phyloP scores from a whole-genome alignment of 2,797 vertebrate genomes.

The Gobio occitaniae region DNA sequence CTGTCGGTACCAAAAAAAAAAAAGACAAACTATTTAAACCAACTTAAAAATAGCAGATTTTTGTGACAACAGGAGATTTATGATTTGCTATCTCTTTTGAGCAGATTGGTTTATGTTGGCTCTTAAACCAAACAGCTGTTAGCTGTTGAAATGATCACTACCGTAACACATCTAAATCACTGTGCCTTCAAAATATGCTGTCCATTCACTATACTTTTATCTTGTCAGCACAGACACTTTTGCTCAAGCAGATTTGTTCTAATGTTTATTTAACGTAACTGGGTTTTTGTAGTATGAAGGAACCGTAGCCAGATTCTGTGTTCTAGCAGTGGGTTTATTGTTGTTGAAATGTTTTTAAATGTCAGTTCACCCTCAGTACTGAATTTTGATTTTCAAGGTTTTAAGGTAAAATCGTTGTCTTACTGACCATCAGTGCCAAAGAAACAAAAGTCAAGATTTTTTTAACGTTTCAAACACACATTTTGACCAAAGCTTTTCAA shows the following conservation, averaged over 20 bases:
- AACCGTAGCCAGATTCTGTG: neutral
- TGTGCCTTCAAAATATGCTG: constrained; percentile 25
- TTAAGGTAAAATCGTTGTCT: constrained; percentile 12
- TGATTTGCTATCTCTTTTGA: constrained; percentile 3
- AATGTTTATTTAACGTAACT: constrained; percentile 4
- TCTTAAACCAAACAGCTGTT: constrained; percentile 1
- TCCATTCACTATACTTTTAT: neutral
- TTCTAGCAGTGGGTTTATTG: constrained; percentile 5
- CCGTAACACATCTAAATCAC: neutral
- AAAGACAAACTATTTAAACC: neutral
- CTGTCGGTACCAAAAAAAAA: constrained; percentile 14
- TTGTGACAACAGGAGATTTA: constrained; percentile 3
- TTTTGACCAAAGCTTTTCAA: neutral
- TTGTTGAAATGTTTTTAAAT: neutral
- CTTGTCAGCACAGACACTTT: neutral
- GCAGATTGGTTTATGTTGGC: constrained; percentile 17
- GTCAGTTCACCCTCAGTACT: neutral
- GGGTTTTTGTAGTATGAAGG: constrained; percentile 12
- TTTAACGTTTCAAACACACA: neutral
- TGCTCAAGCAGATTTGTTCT: constrained; percentile 5
- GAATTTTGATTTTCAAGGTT: neutral
- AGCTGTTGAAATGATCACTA: constrained; percentile 32
- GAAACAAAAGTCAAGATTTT: neutral
- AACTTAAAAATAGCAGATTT: constrained; percentile 7
- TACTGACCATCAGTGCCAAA: constrained; percentile 27